Evolutionary conservation across 37 sponge, comb jelly and placozoan genomes (phyloP).

Genomic region (Halichondria panicea): DNA sequence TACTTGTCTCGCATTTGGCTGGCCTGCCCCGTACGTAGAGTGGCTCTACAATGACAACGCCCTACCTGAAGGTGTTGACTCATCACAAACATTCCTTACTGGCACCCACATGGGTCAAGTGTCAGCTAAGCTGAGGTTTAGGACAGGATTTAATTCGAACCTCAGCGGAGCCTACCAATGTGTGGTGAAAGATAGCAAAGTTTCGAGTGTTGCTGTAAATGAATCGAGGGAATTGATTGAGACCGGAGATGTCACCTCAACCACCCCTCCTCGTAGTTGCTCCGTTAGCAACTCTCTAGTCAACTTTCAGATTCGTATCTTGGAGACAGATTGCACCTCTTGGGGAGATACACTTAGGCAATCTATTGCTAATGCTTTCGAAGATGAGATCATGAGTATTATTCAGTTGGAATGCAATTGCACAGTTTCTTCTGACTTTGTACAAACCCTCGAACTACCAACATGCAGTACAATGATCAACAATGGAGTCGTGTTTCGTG

Average conservation of each 20-base stretch:
- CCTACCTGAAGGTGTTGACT: background rate
- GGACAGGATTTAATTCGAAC: background rate
- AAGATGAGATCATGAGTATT: background rate
- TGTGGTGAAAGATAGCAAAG: background rate
- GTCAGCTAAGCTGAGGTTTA: background rate
- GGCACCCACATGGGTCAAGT: background rate
- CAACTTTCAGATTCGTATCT: constrained; percentile 18
- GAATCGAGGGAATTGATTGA: background rate
- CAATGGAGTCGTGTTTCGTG: constrained; percentile 12
- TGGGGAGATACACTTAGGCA: constrained; percentile 2
- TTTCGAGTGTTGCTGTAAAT: background rate
- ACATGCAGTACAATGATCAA: constrained; percentile 11
- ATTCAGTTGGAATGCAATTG: constrained; percentile 14
- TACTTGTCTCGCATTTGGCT: constrained; percentile 26
- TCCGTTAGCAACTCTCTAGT: background rate
- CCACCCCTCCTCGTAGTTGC: background rate
- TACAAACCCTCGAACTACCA: background rate
- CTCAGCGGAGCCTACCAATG: background rate
- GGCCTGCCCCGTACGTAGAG: constrained; percentile 26
- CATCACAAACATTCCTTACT: background rate
- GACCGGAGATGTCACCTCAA: background rate
- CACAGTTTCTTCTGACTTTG: background rate
- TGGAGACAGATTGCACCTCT: background rate
- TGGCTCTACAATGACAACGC: constrained; percentile 9
- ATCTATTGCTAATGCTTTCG: constrained; percentile 2